Evolutionary conservation across 2,888 invertebrate genomes (phyloP), one percentile per base, ranked within the genome.

Genomic region (Lasioglossum morio): DNA sequence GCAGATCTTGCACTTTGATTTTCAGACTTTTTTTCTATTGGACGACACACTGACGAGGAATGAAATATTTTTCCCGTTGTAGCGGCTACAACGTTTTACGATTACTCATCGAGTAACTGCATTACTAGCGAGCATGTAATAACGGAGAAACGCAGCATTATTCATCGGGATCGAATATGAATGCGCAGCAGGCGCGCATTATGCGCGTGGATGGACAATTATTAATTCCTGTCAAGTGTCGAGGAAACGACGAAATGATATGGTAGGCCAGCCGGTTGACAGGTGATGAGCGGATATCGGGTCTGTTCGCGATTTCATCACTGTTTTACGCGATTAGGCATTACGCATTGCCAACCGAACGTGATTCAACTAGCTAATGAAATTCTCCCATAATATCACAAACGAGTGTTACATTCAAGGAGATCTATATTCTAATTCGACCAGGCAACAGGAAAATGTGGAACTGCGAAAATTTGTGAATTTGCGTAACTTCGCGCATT

Each of bases 191-290:
- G 72, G n/a, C 16, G 57, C 85, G 81, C 81, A 66, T 81, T 77
- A 63, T 46, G 19, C 84, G 70, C 84, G 34, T 27, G 57, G 63
- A 73, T 57, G 81, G 81, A 77, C 66, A 75, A 85, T 85, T 85
- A 85, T 82, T 87, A 89, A 89, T 89, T 81, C 80, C 72, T 79
- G 79, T 66, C 81, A 73, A 70, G 77, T 63, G 89, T 83, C 83
- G 79, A 72, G 81, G 79, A 88, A 84, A 82, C 77, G 84, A 82
- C 72, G 63, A 48, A 86, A 89, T 81, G 81, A 87, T 89, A 84
- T 72, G 79, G 81, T 79, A 73, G 74, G 37, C 43, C 72, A 70
- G 80, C 40, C 75, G 37, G 83, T 37, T 82, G 86, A 82, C 77
- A 72, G 83, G 23, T 63, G 81, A 82, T 70, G 77, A 74, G 73